These are phyloP conservation scores for Melanaphis sacchari DNA, from an alignment of 1,140 invertebrate species.

Conservation along the genomic window DNA sequence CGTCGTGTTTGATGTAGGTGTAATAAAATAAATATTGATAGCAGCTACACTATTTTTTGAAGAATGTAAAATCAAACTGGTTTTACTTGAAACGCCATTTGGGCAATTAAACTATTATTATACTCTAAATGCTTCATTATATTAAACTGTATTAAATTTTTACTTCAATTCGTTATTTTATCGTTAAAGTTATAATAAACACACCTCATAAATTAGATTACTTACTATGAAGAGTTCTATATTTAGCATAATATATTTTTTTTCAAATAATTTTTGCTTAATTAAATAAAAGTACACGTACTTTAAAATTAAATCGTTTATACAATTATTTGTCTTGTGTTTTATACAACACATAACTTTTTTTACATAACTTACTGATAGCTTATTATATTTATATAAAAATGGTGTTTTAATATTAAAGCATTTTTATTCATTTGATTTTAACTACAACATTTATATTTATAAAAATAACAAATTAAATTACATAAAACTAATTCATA, in stretches of 20 bases:
- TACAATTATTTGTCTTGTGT: too few species aligned
- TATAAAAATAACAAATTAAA: neutral
- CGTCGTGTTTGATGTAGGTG: neutral
- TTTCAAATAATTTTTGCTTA: neutral
- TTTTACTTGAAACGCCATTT: constrained; percentile 15
- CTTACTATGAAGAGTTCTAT: neutral
- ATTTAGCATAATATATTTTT: neutral
- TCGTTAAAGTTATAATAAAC: neutral
- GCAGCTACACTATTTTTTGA: constrained; percentile 12
- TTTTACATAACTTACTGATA: neutral
- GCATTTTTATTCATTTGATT: neutral
- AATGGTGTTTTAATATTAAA: neutral
- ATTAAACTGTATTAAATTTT: neutral
- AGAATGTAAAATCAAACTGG: neutral
- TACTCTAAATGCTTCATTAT: neutral
- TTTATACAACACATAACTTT: neutral
- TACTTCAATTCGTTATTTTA: neutral
- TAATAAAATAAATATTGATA: constrained; percentile 40
- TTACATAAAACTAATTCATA: neutral
- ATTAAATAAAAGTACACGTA: neutral
- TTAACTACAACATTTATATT: neutral
- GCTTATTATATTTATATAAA: neutral
- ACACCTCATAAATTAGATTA: neutral
- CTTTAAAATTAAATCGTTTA: neutral
- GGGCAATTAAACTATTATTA: neutral